A percentile compares a stretch with the other conserved stretches of the same genome.
Conservation (phyloP, 2,888 invertebrate genomes). For the Xestobium rufovillosum region DNA sequence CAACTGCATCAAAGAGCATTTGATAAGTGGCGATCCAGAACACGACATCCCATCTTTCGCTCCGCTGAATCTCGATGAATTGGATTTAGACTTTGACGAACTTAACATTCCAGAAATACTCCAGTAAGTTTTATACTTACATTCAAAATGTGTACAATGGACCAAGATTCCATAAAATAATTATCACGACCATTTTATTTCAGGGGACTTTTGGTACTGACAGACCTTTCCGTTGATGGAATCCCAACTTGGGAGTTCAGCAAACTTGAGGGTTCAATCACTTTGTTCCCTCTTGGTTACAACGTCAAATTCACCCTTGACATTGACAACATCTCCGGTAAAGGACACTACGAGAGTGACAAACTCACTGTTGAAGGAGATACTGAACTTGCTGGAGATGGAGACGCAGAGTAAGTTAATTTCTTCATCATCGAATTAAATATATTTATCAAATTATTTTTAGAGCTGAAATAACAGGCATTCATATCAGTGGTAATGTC, state of each 20-base stretch:
- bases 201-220: background rate
- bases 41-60: constrained; percentile 2
- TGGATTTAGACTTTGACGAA: background rate
- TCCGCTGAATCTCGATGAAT: background rate
- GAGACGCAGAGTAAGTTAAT: background rate
- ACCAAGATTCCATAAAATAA: too few species aligned
- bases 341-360: background rate
- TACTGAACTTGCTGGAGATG: constrained; percentile 3
- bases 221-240: background rate
- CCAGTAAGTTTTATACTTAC: background rate
- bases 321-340: background rate
- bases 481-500: background rate
- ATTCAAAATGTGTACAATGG: too few species aligned
- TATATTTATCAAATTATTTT: background rate
- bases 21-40: background rate
- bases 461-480: background rate
- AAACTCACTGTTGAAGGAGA: background rate
- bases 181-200: too few species aligned
- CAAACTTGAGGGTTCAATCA: background rate
- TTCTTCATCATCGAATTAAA: background rate
- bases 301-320: background rate
- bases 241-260: background rate
- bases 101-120: background rate
- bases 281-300: background rate
- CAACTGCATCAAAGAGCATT: background rate